Conservation (phyloP, 1,140 invertebrate genomes). For the Penaeus japonicus region DNA sequence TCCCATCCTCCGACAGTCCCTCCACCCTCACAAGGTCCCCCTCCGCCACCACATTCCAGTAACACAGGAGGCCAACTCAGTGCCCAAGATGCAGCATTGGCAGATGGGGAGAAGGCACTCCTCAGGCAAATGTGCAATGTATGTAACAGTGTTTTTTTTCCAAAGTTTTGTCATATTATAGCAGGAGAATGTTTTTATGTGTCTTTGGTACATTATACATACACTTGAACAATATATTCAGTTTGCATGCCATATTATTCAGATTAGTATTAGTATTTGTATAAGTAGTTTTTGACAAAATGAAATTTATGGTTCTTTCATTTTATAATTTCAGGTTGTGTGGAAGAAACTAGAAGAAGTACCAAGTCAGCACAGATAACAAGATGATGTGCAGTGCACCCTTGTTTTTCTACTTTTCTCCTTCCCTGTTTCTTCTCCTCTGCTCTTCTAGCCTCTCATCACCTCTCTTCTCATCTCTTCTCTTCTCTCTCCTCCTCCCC, state of each 20-base stretch:
- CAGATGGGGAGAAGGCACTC: constrained; percentile 90
- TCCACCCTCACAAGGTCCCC: neutral
- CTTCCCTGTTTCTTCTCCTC: too few species aligned
- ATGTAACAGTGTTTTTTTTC: constrained; percentile 63
- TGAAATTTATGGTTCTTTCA: neutral
- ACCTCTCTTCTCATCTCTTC: too few species aligned
- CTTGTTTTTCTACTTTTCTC: neutral
- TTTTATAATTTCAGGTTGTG: neutral
- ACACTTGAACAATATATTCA: too few species aligned
- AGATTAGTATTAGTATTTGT: neutral
- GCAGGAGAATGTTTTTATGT: too few species aligned
- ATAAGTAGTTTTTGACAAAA: neutral
- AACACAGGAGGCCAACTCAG: constrained; percentile 6
- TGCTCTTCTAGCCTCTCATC: too few species aligned
- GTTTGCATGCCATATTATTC: neutral
- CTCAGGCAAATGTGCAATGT: constrained; percentile 97
- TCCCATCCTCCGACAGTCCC: constrained; percentile 62
- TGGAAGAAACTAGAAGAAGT: constrained; percentile 7
- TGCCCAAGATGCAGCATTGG: constrained; percentile 70
- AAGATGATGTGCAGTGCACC: neutral
- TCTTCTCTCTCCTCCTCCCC: too few species aligned
- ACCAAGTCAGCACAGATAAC: neutral
- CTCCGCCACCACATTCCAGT: neutral
- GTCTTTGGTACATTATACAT: too few species aligned
- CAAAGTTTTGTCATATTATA: too few species aligned